Evolutionary conservation across 2,113 vertebrate genomes (phyloP), one percentile per base, ranked within the genome.

Genomic region (Apodemus speciosus): DNA sequence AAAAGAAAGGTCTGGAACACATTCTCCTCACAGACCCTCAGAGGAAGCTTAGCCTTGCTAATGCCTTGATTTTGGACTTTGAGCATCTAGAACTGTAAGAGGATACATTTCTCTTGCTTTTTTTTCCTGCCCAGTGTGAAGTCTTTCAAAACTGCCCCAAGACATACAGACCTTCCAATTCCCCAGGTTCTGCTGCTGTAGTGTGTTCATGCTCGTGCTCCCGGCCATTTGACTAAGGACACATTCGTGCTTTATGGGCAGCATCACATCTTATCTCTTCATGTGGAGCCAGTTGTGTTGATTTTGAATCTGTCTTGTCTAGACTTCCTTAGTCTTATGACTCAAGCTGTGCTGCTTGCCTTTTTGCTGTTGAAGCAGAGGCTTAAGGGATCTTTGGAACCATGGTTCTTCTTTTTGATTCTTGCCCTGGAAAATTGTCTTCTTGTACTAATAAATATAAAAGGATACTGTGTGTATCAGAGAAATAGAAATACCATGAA

Each of bases 351-450:
- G 49, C 87, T 40, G 20, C 80, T 76, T 81, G n/a, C 49, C 66
- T 46, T 83, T 80, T 89, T 20, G 58, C 81, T 95, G 56, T 40
- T 46, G 56, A 89, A 90, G 27, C 18, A 9, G 20, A 66, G 79
- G 9, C 46, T 32, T 64, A 51, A 93, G 75, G 91, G 86, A 84
- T 60, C 66, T 21, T 62, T 20, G 89, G 76, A 75, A 72, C 25
- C 79, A 56, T 69, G 91, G 87, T 84, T 72, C 75, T 91, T 40
- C 9, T 93, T 87, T 58, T 86, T 86, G 75, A 85, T n/a, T 69
- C 58, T 62, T 79, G 64, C 88, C 89, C 68, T 91, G 95, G 79
- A 85, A 93, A 83, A 68, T 72, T 43, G 25, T 85, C 53, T 79
- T 72, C 21, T 40, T 85, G 32, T 40, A 18, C 58, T 75, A 90